Base-by-base conservation (phyloP, 53 echinoderm and acorn worm species). In the Luidia sarsii region DNA sequence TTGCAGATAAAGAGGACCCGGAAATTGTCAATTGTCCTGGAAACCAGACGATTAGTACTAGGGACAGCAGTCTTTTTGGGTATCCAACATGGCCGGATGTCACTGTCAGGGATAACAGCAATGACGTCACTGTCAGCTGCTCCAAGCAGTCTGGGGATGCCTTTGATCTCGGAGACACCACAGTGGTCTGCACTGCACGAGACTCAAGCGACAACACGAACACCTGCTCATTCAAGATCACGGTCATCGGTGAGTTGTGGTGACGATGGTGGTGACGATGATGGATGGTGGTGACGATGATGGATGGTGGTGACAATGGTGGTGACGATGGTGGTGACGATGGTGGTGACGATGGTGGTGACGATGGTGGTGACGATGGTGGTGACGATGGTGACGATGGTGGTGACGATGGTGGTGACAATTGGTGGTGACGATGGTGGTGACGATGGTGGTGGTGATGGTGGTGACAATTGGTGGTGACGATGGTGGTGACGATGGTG, bases 241-340 rank as follows among this genome's bases (percentile, higher is more conserved):
- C 41, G 7, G 79, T 79, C 22, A 36, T 43, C 25, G 79, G 79
- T 79, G 50, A 62, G 79, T 67, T 48, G n/a, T n/a, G n/a, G n/a
- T n/a, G n/a, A n/a, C n/a, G n/a, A n/a, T n/a, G n/a, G n/a, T n/a
- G n/a, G n/a, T n/a, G n/a, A n/a, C n/a, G n/a, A n/a, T n/a, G n/a
- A n/a, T n/a, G n/a, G n/a, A n/a, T n/a, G n/a, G n/a, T n/a, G n/a
- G n/a, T n/a, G n/a, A n/a, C n/a, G n/a, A n/a, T n/a, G n/a, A n/a
- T n/a, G n/a, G n/a, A n/a, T n/a, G n/a, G n/a, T n/a, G n/a, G n/a
- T n/a, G n/a, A n/a, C n/a, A n/a, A n/a, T n/a, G n/a, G n/a, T n/a
- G n/a, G n/a, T n/a, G n/a, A n/a, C n/a, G n/a, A n/a, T n/a, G n/a
- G n/a, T n/a, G n/a, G n/a, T n/a, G n/a, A n/a, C n/a, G n/a, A n/a